Base-by-base conservation (phyloP, 2,888 invertebrate species). In the Nomada ferruginata region DNA sequence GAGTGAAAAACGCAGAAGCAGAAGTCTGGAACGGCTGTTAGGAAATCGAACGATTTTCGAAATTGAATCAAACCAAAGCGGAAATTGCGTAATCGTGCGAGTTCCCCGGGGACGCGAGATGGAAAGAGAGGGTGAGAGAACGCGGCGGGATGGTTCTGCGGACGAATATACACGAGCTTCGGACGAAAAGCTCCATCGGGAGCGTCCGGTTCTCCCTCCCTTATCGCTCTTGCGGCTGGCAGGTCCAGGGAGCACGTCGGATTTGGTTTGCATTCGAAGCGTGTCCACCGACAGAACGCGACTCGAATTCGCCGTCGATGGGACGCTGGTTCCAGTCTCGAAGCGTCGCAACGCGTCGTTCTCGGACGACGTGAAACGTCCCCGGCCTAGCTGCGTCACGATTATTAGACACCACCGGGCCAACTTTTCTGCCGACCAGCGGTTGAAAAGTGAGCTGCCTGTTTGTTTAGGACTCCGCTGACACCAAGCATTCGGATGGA, bases 11-110 rank as follows among this genome's bases (percentile, higher is more conserved):
- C 42, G 44, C n/a, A 11, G n/a, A 23, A 20, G n/a, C 63, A 36
- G 50, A 44, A 44, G 71, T 71, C 20, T n/a, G 80, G 47, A 44
- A 50, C 82, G 71, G 66, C 82, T 71, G 71, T 53, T 86, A 85
- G 88, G 87, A 90, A 87, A 88, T 89, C 78, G 85, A 80, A 84
- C 90, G 85, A 87, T 89, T 90, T 88, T 83, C 85, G 76, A 87
- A 91, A 91, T 91, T 85, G 89, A 90, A 90, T 91, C 85, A 90
- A 91, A 89, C 86, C 91, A 88, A 86, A 88, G 83, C 89, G 90
- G 90, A 89, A 91, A 89, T 92, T 90, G 89, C 87, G 89, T 90
- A 90, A 91, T 91, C 89, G 89, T 78, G 83, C 83, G 79, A 83
- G 82, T 79, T 84, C 64, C 78, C 77, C 4, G 2, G 84, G 79